phyloP scores from a whole-genome alignment of 2,797 vertebrate genomes.

The Cirrhinus mrigala region DNA sequence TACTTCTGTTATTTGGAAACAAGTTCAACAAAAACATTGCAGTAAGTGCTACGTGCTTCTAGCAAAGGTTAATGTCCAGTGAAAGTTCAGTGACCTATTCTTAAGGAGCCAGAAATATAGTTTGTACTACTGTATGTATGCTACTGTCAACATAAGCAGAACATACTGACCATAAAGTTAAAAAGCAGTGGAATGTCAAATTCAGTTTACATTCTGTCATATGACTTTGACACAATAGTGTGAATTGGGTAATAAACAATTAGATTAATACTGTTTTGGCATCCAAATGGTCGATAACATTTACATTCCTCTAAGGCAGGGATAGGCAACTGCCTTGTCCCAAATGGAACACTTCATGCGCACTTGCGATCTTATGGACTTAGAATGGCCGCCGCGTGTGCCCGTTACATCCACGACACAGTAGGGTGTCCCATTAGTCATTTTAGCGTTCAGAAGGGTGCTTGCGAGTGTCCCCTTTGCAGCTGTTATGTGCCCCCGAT shows the following conservation, averaged over 20 bases:
- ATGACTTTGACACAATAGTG: not conserved
- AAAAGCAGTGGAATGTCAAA: not conserved
- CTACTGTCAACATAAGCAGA: not conserved
- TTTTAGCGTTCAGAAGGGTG: no score
- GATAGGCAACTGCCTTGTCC: no score
- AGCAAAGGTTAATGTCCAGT: not conserved
- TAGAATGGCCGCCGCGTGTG: no score
- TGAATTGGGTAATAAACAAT: not conserved
- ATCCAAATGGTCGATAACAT: not conserved
- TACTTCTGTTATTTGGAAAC: not conserved
- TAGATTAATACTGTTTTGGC: not conserved
- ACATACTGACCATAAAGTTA: not conserved
- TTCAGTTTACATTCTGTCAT: not conserved
- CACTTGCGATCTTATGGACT: no score
- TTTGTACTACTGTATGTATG: not conserved
- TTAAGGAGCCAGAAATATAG: not conserved
- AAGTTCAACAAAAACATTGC: not conserved
- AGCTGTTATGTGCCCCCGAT: no score
- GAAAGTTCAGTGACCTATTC: no score
- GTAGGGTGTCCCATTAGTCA: no score
- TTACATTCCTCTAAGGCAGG: no score
- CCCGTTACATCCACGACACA: no score
- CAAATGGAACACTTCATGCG: no score
- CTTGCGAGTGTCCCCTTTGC: no score
- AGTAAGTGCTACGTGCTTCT: not conserved